Evolutionary conservation across 2,888 invertebrate species (phyloP).

Genomic region (Zelleria hepariella): DNA sequence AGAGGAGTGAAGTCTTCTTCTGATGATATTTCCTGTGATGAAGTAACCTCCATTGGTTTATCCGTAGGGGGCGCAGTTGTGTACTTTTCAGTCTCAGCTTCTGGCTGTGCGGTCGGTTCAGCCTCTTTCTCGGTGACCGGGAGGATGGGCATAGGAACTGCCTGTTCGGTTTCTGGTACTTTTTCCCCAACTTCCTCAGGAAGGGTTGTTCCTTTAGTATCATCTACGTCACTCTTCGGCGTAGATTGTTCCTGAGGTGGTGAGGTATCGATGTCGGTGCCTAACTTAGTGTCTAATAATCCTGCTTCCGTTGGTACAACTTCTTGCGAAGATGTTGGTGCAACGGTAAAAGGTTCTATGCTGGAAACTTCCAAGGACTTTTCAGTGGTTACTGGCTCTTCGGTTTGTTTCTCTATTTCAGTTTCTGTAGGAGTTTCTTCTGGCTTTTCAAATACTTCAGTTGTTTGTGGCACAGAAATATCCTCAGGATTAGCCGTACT

Average conservation of each 20-base stretch:
- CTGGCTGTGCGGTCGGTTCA: not conserved
- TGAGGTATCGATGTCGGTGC: too few species aligned
- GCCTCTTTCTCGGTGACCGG: not conserved
- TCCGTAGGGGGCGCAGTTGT: slow-evolving; percentile 17
- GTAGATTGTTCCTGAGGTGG: not conserved
- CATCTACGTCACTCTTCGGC: not conserved
- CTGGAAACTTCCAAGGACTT: not conserved
- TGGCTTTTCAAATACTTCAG: slow-evolving; percentile 32
- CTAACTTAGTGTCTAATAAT: not conserved
- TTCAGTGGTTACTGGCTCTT: not conserved
- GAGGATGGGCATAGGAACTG: not conserved
- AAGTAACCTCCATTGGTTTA: not conserved
- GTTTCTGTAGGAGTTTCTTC: slow-evolving; percentile 25
- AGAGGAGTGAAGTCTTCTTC: not conserved
- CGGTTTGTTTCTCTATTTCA: not conserved
- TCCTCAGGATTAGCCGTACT: slow-evolving; percentile 16
- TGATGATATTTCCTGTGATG: not conserved
- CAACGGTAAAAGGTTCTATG: not conserved
- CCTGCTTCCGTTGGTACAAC: not conserved
- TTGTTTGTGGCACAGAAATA: slow-evolving; percentile 12
- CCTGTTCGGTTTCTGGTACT: not conserved
- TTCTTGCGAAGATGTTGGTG: not conserved
- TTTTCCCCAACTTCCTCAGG: not conserved
- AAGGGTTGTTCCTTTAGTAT: not conserved
- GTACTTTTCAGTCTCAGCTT: slow-evolving; percentile 9